phyloP scores from a whole-genome alignment of 2,888 invertebrate species.

The Ametastegia equiseti region DNA sequence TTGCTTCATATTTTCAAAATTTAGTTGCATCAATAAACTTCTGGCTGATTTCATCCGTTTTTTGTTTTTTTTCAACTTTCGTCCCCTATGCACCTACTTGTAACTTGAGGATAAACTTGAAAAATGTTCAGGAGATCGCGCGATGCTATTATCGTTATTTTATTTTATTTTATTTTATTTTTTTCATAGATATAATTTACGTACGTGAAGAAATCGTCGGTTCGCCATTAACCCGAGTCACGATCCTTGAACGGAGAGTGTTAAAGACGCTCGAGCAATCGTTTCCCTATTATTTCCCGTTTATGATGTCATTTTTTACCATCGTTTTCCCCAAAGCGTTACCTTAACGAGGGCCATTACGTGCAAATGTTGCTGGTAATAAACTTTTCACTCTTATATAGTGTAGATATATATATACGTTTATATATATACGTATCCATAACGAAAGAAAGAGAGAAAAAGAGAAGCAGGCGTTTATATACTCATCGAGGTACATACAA shows the following conservation, averaged over 20 bases:
- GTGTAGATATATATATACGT: background rate
- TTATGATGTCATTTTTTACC: slow-evolving; percentile 31
- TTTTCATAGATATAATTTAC: background rate
- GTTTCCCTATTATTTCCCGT: slow-evolving; percentile 24
- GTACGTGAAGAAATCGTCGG: background rate
- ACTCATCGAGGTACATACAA: background rate
- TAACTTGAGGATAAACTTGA: background rate
- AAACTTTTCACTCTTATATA: slow-evolving; percentile 7
- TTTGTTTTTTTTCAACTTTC: background rate
- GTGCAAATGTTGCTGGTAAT: slow-evolving; percentile 11
- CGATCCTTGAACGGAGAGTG: background rate
- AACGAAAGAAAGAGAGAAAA: no score
- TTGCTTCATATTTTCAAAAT: no score
- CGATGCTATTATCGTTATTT: no score
- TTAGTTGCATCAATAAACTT: background rate
- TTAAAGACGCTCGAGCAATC: slow-evolving; percentile 21
- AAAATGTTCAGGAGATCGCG: no score
- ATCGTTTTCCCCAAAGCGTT: background rate
- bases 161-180: background rate
- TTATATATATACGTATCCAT: no score
- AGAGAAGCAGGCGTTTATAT: no score
- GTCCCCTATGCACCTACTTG: background rate
- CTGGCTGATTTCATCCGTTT: no score
- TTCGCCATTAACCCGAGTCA: background rate
- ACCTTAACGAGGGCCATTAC: background rate